These are phyloP conservation scores for Aplocera efformata DNA, from an alignment of 2,888 invertebrate species.

Conservation along the genomic window DNA sequence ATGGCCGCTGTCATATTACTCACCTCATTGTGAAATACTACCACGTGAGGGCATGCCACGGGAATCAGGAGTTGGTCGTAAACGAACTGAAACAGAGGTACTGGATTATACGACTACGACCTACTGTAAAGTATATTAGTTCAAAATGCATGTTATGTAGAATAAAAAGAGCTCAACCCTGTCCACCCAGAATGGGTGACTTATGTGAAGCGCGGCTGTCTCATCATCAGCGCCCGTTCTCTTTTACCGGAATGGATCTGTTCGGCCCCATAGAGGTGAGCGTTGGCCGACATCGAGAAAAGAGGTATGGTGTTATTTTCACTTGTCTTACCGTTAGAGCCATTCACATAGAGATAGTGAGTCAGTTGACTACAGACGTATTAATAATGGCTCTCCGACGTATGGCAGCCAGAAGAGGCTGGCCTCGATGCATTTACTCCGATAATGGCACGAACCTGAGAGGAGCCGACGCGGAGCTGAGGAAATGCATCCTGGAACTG, in stretches of 20 bases:
- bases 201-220: conserved; percentile 27
- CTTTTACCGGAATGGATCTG: conserved; percentile 25
- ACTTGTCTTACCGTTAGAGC: conserved; percentile 30
- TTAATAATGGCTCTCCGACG: conserved; percentile 29
- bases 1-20: too few species aligned
- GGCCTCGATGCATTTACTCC: conserved; percentile 19
- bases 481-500: conserved; percentile 10
- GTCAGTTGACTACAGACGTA: conserved; percentile 20
- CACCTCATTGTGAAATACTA: too few species aligned
- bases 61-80: too few species aligned
- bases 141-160: too few species aligned
- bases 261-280: conserved; percentile 30
- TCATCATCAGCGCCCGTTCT: conserved; percentile 27
- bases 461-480: conserved; percentile 24
- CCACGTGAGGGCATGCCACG: too few species aligned
- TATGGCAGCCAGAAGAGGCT: conserved; percentile 27
- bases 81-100: too few species aligned
- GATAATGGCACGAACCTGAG: conserved; percentile 28
- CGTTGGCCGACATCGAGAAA: conserved; percentile 20
- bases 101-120: too few species aligned
- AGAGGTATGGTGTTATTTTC: conserved; percentile 29
- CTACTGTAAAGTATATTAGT: too few species aligned
- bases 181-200: too few species aligned
- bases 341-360: conserved; percentile 25
- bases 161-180: too few species aligned